Evolutionary conservation across 2,113 vertebrate species (phyloP).

Genomic region (Pygoscelis adeliae): DNA sequence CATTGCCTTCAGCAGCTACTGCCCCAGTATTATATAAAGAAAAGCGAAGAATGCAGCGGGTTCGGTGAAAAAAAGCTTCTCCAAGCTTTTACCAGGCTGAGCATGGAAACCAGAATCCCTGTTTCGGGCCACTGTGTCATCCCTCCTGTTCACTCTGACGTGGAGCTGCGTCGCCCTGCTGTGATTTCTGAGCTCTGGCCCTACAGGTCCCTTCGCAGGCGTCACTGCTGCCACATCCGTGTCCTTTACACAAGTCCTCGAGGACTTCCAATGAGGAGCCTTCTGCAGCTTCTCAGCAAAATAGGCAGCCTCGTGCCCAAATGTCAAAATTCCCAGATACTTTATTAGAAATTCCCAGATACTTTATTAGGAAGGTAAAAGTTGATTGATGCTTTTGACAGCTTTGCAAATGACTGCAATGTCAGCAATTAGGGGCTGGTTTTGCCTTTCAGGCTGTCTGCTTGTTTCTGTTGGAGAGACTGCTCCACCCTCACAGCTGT

Average conservation of each 20-base stretch:
- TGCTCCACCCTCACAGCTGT: not conserved
- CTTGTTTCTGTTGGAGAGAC: not conserved
- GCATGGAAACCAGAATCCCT: not conserved
- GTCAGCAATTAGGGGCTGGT: not conserved
- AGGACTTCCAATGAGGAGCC: not conserved
- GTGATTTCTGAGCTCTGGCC: not conserved
- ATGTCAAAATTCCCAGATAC: not conserved
- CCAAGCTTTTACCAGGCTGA: not conserved
- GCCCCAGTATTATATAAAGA: not conserved
- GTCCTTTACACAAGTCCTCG: not conserved
- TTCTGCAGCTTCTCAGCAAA: not conserved
- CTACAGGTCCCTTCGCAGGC: not conserved
- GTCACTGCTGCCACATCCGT: not conserved
- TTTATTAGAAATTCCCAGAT: not conserved
- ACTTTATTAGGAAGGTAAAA: not conserved
- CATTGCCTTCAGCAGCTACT: not conserved
- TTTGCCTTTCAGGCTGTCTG: not conserved
- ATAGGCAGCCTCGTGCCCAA: not conserved
- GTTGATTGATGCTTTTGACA: not conserved
- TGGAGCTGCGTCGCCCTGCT: not conserved
- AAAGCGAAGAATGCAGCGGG: not conserved
- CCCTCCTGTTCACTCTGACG: not conserved
- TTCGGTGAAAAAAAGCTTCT: not conserved
- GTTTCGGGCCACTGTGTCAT: not conserved
- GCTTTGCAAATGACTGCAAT: not conserved